Conservation (phyloP, 2,113 vertebrate species). For the Leucosticte australis region DNA sequence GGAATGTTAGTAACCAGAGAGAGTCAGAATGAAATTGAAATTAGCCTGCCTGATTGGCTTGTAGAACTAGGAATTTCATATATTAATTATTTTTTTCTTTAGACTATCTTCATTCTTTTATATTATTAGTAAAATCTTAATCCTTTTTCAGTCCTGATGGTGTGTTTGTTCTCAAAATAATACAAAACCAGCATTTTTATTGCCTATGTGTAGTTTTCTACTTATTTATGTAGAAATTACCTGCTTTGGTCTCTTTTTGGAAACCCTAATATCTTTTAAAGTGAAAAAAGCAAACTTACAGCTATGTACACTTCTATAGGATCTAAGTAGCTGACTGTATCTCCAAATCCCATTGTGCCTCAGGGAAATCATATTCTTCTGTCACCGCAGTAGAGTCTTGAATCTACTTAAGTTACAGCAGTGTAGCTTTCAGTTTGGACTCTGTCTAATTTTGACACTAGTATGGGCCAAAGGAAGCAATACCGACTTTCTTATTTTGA, state of each 20-base stretch:
- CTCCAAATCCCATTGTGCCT: neutral
- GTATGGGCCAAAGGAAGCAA: neutral
- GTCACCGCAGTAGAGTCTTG: neutral
- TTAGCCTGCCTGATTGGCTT: neutral
- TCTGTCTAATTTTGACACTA: neutral
- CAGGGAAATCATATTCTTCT: neutral
- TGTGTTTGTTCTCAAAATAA: neutral
- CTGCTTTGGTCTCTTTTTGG: neutral
- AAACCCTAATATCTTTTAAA: neutral
- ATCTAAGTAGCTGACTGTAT: neutral
- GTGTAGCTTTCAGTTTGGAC: neutral
- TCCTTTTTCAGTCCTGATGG: neutral
- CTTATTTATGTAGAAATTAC: neutral
- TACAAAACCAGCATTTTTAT: neutral
- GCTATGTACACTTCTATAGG: neutral
- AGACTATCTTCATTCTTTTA: neutral
- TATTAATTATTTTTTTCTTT: neutral
- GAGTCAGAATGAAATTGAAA: neutral
- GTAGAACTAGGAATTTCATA: neutral
- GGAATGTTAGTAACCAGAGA: neutral
- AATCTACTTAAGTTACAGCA: neutral
- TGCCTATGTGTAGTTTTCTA: neutral
- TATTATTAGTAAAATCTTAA: neutral
- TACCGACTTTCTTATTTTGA: neutral
- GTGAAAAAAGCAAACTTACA: neutral